Conservation (phyloP, 2,113 vertebrate genomes). For the Alaudala cheleensis region DNA sequence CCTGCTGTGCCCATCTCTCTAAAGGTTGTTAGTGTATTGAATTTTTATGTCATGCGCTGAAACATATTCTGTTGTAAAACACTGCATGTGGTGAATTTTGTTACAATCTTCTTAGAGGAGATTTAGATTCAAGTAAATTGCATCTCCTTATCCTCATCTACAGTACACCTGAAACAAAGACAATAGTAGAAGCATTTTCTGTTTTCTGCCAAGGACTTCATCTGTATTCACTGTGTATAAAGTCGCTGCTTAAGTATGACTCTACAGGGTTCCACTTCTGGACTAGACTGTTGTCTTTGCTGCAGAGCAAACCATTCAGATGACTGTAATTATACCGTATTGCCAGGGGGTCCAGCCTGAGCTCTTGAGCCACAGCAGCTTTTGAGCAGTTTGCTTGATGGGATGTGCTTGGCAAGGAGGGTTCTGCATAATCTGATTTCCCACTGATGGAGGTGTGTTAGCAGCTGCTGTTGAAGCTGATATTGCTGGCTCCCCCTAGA, state of each 20-base stretch:
- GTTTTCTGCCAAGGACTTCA: slow-evolving; percentile 31
- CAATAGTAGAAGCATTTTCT: not conserved
- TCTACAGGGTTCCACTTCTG: slow-evolving; percentile 40
- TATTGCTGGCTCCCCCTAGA: not conserved
- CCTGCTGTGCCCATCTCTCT: not conserved
- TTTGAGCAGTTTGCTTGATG: not conserved
- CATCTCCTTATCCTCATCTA: not conserved
- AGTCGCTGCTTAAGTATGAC: not conserved
- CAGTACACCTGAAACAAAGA: slow-evolving; percentile 31
- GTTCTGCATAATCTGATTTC: slow-evolving; percentile 33
- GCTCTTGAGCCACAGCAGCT: slow-evolving; percentile 32
- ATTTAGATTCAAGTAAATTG: not conserved
- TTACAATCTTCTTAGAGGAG: not conserved
- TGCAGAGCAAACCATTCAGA: slow-evolving; percentile 15
- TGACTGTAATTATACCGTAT: not conserved
- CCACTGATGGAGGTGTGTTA: not conserved
- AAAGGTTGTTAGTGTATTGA: not conserved
- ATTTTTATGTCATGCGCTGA: not conserved
- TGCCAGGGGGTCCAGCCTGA: slow-evolving; percentile 16
- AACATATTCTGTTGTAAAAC: not conserved
- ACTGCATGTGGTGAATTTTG: not conserved
- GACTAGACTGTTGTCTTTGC: slow-evolving; percentile 11
- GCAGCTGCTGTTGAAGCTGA: slow-evolving; percentile 31
- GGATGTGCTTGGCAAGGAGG: not conserved
- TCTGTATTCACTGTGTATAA: slow-evolving; percentile 46